Evolutionary conservation across 2,797 vertebrate species (phyloP).

Genomic region (Fratercula arctica): DNA sequence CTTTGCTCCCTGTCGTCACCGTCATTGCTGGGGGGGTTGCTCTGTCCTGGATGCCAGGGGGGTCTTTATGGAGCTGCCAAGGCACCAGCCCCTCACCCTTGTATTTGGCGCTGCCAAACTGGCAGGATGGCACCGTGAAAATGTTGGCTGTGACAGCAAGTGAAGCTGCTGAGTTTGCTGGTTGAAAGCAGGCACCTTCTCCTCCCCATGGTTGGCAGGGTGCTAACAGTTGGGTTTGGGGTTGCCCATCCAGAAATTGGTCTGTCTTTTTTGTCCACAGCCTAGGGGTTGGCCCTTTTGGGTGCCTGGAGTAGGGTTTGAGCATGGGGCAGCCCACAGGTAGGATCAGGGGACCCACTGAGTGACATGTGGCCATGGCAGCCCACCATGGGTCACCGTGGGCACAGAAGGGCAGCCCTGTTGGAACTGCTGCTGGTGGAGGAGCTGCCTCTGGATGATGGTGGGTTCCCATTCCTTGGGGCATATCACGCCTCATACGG

Average conservation of each 20-base stretch:
- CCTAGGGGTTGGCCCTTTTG: background rate
- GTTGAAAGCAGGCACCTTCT: background rate
- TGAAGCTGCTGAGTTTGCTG: background rate
- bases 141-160: rapidly evolving
- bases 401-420: rapidly evolving
- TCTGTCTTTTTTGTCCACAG: background rate
- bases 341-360: background rate
- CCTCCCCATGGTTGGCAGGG: background rate
- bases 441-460: background rate
- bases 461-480: background rate
- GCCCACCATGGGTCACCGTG: rapidly evolving
- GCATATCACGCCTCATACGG: rapidly evolving
- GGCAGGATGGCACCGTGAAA: rapidly evolving
- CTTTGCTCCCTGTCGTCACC: rapidly evolving
- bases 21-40: background rate
- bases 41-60: background rate
- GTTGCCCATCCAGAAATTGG: background rate
- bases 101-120: background rate
- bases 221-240: background rate
- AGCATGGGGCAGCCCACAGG: background rate
- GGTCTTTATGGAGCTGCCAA: background rate
- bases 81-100: background rate
- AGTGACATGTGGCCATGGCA: rapidly evolving
- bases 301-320: background rate
- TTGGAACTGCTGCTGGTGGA: background rate